Percentiles rank a stretch among this genome's conserved stretches.
Evolutionary conservation across 2,888 invertebrate species (phyloP).

Genomic region (Drosophila tripunctata): DNA sequence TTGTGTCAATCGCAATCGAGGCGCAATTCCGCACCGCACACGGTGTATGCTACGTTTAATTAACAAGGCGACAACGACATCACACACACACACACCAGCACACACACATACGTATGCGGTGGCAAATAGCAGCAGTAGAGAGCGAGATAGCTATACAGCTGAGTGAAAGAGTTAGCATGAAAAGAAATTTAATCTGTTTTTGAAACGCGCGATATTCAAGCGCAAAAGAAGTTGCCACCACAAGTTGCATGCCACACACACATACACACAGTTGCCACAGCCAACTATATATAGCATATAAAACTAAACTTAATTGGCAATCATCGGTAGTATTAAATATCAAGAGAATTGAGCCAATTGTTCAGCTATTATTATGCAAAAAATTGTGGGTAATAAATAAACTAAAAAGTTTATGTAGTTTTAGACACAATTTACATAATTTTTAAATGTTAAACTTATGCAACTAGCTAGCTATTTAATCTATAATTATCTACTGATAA

Average conservation of each 20-base stretch:
- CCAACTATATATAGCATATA: constrained; percentile 4
- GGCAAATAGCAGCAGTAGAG: not conserved
- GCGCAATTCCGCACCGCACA: constrained; percentile 63
- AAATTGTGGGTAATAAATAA: not conserved
- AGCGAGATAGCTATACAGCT: not conserved
- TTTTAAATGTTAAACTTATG: too few species aligned
- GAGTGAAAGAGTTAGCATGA: not conserved
- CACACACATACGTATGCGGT: not conserved
- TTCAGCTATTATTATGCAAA: not conserved
- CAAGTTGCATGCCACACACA: constrained; percentile 9
- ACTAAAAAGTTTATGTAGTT: too few species aligned
- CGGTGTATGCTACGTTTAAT: constrained; percentile 73
- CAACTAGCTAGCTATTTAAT: not conserved
- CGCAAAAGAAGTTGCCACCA: not conserved
- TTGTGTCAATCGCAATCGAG: constrained; percentile 80
- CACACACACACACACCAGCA: constrained; percentile 25
- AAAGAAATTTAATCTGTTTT: constrained; percentile 67
- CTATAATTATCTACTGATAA: not conserved
- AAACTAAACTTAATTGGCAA: constrained; percentile 19
- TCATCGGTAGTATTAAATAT: not conserved
- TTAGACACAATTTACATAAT: too few species aligned
- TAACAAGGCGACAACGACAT: constrained; percentile 75
- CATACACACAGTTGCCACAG: constrained; percentile 3
- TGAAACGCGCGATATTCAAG: constrained; percentile 25
- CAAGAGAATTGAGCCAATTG: not conserved